phyloP scores from a whole-genome alignment of 2,888 invertebrate species.

The Cataglyphis cursor region DNA sequence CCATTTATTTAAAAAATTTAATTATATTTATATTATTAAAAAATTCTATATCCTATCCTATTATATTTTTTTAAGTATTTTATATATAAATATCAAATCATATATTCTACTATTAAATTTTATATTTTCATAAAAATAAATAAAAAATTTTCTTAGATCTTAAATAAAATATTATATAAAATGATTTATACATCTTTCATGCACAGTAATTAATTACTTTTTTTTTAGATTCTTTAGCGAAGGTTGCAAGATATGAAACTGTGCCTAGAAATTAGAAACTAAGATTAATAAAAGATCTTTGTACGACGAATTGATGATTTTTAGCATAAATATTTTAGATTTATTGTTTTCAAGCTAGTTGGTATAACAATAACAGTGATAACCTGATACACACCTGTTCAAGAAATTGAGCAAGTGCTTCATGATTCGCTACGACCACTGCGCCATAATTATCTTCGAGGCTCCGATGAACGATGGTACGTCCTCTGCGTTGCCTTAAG shows the following conservation, averaged over 20 bases:
- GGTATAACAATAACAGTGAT: not conserved
- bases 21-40: no score
- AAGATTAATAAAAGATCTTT: not conserved
- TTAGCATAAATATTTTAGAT: not conserved
- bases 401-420: slow-evolving; percentile 95
- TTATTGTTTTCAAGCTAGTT: not conserved
- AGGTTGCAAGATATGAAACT: not conserved
- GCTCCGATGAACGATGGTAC: slow-evolving; percentile 94
- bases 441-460: slow-evolving; percentile 97
- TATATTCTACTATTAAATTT: not conserved
- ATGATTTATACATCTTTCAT: not conserved
- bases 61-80: not conserved
- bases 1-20: not conserved
- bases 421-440: slow-evolving; percentile 95
- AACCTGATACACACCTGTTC: slow-evolving; percentile 91
- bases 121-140: not conserved
- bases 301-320: no score
- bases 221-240: not conserved
- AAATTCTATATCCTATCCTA: not conserved
- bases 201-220: not conserved
- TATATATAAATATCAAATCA: not conserved
- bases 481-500: slow-evolving; percentile 92
- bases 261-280: not conserved
- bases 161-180: not conserved
- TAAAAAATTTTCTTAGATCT: not conserved